A percentile compares a stretch with the other conserved stretches of the same genome.
Evolutionary conservation across 2,888 invertebrate species (phyloP).

Genomic region (Pseudolycoriella hygida): DNA sequence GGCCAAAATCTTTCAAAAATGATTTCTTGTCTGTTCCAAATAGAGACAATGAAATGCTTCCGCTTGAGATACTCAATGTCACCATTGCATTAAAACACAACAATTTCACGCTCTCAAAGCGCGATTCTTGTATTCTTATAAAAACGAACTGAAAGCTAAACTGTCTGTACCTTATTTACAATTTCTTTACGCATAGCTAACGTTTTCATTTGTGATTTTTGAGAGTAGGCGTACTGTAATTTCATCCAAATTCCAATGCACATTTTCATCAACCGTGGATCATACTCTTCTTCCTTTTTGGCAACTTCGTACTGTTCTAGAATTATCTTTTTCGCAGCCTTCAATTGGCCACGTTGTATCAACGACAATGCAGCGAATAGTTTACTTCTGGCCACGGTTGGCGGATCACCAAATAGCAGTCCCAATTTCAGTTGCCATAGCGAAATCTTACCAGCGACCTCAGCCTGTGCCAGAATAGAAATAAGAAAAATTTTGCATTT

Average conservation of each 20-base stretch:
- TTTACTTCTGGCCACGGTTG: slow-evolving; percentile 61
- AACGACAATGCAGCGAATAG: slow-evolving; percentile 75
- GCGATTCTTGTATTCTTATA: too few relatives aligned
- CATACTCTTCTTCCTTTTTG: slow-evolving; percentile 23
- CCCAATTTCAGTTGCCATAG: slow-evolving; percentile 67
- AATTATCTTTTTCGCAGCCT: slow-evolving; percentile 43
- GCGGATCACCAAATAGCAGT: slow-evolving; percentile 62
- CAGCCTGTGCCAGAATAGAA: slow-evolving; percentile 41
- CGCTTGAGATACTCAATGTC: too few relatives aligned
- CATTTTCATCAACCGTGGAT: slow-evolving; percentile 56
- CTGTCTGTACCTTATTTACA: too few relatives aligned
- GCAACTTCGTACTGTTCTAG: slow-evolving; percentile 34
- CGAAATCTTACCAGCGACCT: slow-evolving; percentile 78
- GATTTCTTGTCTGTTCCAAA: too few relatives aligned
- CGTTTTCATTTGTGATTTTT: too few relatives aligned
- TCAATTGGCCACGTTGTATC: slow-evolving; percentile 61
- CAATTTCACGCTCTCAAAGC: too few relatives aligned
- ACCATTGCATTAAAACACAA: too few relatives aligned
- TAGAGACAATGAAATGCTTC: too few relatives aligned
- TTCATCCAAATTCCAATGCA: slow-evolving; percentile 78
- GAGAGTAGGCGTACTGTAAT: slow-evolving; percentile 30
- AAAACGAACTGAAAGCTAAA: too few relatives aligned
- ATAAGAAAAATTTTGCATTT: not conserved
- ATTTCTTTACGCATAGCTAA: too few relatives aligned
- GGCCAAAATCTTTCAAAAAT: too few relatives aligned